Base-by-base conservation (phyloP, 2,113 vertebrate genomes). In the Osmerus mordax region DNA sequence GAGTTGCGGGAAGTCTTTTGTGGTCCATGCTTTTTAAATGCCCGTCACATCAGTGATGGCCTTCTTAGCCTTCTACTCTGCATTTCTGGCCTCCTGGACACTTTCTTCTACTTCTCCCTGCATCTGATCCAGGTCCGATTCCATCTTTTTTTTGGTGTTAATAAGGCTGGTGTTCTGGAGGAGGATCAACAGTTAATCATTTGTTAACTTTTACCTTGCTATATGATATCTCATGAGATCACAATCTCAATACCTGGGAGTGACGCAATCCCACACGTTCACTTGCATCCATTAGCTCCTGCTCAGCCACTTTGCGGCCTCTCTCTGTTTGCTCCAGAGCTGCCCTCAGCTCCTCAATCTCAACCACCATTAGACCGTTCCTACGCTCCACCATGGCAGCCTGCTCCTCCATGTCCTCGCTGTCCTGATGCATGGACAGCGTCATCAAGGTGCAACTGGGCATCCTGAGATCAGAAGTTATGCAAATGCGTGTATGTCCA, bases 321-420 rank as follows among this genome's bases (percentile, higher is more conserved):
- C 91, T 88, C 71, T 93, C n/a, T n/a, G 92, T 93, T 83, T 93
- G 92, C 65, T 93, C 92, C 76, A 94, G 84, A 2, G 91, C 91
- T 63, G 82, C 81, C 73, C 92, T 78, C 41, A 90, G 84, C 72
- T 94, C 92, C 73, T 93, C 91, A 0, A 93, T 92, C 83, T 94
- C 92, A 16, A 91, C 89, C 78, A 87, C 84, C 76, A 92, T 83
- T 74, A 94, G 82, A 76, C 82, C 90, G 74, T 91, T 89, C 80
- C 92, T 92, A 81, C 92, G 91, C 81, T 93, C 92, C 11, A 92
- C 83, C 87, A 94, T 92, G 68, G 91, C 91, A 76, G 91, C 77
- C 77, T 93, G 90, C 36, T 93, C 92, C 77, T 90, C 92, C 74
- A 93, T 83, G 65, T 93, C 92, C 56, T 93, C 92, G 21, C 21